phyloP scores from a whole-genome alignment of 2,113 vertebrate species.

The Anhinga anhinga region DNA sequence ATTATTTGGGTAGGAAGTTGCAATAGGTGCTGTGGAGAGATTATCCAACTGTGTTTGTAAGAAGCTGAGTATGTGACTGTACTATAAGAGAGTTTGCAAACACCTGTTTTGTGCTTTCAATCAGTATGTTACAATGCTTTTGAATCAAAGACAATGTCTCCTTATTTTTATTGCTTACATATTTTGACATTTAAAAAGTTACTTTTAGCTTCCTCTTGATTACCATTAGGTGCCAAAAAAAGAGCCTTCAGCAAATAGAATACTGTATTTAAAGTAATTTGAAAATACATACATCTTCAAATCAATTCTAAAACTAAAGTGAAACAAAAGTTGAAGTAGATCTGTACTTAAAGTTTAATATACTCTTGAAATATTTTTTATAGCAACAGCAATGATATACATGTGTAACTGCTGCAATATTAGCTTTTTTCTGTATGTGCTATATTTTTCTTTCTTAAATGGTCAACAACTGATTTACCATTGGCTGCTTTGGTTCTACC shows the following conservation, averaged over 20 bases:
- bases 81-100: neutral
- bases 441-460: neutral
- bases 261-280: neutral
- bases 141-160: neutral
- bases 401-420: neutral
- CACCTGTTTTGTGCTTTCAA: fast-evolving
- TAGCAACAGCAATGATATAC: neutral
- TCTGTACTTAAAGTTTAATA: neutral
- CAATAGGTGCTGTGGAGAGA: fast-evolving
- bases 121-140: fast-evolving
- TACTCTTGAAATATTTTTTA: neutral
- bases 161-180: neutral
- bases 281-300: neutral
- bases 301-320: neutral
- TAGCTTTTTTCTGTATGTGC: neutral
- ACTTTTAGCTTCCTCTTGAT: neutral
- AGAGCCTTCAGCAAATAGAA: neutral
- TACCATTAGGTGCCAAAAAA: neutral
- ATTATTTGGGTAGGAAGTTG: fast-evolving
- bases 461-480: neutral
- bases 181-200: neutral
- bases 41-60: fast-evolving
- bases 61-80: neutral
- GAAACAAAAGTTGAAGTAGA: neutral
- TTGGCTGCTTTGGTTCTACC: neutral